Base-by-base conservation (phyloP, 1,140 invertebrate species). In the Diprion similis region DNA sequence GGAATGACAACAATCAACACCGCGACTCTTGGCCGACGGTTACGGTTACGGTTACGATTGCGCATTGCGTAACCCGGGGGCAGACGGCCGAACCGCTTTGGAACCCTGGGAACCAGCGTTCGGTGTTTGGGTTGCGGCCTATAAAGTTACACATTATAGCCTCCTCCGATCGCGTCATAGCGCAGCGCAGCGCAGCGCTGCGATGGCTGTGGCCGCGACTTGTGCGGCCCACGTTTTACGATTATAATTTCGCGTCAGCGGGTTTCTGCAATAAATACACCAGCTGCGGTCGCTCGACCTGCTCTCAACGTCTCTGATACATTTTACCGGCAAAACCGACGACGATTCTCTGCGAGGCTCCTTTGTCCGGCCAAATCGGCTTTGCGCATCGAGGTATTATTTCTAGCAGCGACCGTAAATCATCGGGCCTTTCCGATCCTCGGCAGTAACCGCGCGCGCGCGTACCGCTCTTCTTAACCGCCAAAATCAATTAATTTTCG, bases 181-280 rank as follows among this genome's bases (percentile, higher is more conserved):
- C 51, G 51, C 11, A 8, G n/a, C n/a, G 11, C n/a, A n/a, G n/a
- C n/a, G n/a, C n/a, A n/a, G n/a, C 51, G 51, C 11, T 59, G n/a
- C n/a, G 11, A 37, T 17, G n/a, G 9, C n/a, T 59, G 6, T 6
- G 51, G n/a, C 51, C 11, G 51, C 51, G 51, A 17, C n/a, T 59
- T 15, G n/a, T 59, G 11, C 51, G 6, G n/a, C 51, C 6, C 51
- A 8, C 24, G n/a, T 59, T 59, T 59, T 59, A 59, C 51, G 51
- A 59, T 59, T 15, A 59, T 37, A 37, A 37, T 59, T 59, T 59
- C 51, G n/a, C n/a, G 51, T 59, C 51, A 59, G 51, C 51, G 51
- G n/a, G 51, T 59, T 59, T 59, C 51, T 17, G 51, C n/a, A 59
- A 59, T 59, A 59, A 59, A 59, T 59, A 59, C 51, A 17, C n/a